Evolutionary conservation across 2,888 invertebrate genomes (phyloP).

Genomic region (Melanostoma mellinum): DNA sequence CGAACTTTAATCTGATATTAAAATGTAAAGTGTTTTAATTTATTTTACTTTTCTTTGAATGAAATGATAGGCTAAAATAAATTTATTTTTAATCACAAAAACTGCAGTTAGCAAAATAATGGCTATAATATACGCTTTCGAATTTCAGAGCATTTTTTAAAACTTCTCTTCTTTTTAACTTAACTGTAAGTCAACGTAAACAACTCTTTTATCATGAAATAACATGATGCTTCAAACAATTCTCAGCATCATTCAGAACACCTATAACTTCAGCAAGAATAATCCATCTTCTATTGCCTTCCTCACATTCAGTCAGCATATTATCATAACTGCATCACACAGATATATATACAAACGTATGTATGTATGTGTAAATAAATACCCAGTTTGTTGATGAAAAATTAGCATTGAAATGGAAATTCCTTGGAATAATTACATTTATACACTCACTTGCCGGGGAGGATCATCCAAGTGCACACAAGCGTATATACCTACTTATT

Average conservation of each 20-base stretch:
- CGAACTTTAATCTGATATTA: too few species aligned
- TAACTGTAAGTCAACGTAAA: too few species aligned
- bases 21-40: too few species aligned
- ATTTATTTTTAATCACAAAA: too few species aligned
- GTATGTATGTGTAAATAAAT: conserved; percentile 19
- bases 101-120: too few species aligned
- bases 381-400: conserved; percentile 56
- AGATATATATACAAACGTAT: neutral
- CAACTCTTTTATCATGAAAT: too few species aligned
- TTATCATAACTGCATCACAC: conserved; percentile 29
- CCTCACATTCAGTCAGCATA: conserved; percentile 2
- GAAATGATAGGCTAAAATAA: too few species aligned
- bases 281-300: neutral
- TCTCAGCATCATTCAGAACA: neutral
- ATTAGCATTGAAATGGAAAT: conserved; percentile 71
- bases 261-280: neutral
- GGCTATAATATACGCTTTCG: too few species aligned
- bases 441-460: conserved; percentile 25
- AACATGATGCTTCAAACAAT: too few species aligned
- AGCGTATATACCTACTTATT: conserved; percentile 24
- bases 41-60: too few species aligned
- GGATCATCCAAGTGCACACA: conserved; percentile 22
- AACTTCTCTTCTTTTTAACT: too few species aligned
- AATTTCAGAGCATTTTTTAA: too few species aligned
- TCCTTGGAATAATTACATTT: conserved; percentile 60